Base-by-base conservation (phyloP, 1,140 invertebrate species). In the Drosophila equinoxialis region DNA sequence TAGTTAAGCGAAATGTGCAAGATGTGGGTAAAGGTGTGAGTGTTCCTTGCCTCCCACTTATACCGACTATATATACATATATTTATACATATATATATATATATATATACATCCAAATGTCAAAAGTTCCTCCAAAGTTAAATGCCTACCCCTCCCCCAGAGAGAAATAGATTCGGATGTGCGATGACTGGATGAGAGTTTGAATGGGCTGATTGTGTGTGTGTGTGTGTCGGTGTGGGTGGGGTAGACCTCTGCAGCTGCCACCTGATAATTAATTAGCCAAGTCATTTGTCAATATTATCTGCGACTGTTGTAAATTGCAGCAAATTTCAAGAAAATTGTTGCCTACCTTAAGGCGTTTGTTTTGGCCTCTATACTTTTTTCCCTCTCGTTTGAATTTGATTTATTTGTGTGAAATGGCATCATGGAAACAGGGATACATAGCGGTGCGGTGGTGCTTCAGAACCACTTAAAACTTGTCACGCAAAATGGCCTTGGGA, bases 271-370 rank as follows among this genome's bases (percentile, higher is more conserved):
- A 81, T 81, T 81, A 81, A 81, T 81, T 79, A 81, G 77, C 39
- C 61, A 68, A 75, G 77, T 75, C 65, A 79, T 81, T 81, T 79
- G 78, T 81, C 78, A 81, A 79, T 79, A 81, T 79, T 79, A 79
- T 81, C 77, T 64, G 77, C 64, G 68, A 62, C 65, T 65, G 64
- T 65, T 71, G 60, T 70, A 63, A 79, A 80, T 71, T 62, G 65
- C 71, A 58, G 51, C 70, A 33, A 68, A 79, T 65, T 74, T 54
- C 30, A 17, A 51, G 45, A 51, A 51, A 51, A 51, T 51, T 51
- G 45, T 51, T 51, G 45, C 45, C 45, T 48, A 68, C n/a, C 74
- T 61, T 55, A 13, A 65, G 71, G 58, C 72, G 51, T 30, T 71
- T 51, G 48, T 30, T 51, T 51, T 5, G 20, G 30, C 3, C 30